A percentile compares a stretch with the other conserved stretches of the same genome.
Conservation (phyloP, 1,140 invertebrate species). For the Laodelphax striatellus region DNA sequence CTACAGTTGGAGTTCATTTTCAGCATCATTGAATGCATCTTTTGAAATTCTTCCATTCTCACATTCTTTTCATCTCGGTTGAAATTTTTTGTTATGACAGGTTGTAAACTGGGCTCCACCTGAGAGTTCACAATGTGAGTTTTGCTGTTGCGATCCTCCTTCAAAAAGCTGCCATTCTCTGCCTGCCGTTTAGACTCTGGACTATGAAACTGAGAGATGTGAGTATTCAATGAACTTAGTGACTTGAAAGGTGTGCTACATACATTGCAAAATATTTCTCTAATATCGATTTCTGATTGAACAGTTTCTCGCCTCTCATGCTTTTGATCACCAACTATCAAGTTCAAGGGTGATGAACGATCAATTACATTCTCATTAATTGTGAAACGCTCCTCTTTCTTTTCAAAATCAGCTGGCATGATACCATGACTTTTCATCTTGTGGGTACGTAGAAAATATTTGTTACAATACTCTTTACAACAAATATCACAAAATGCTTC, state of each 20-base stretch:
- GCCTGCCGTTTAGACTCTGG: too few relatives aligned
- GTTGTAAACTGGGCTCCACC: too few relatives aligned
- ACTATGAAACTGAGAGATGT: too few relatives aligned
- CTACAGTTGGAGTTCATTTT: slow-evolving; percentile 64
- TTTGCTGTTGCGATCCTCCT: neutral
- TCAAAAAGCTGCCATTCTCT: too few relatives aligned
- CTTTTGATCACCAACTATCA: slow-evolving; percentile 13
- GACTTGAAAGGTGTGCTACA: slow-evolving; percentile 7
- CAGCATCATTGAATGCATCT: slow-evolving; percentile 82
- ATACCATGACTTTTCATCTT: slow-evolving; percentile 73
- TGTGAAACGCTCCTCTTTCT: slow-evolving; percentile 32
- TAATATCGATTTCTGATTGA: neutral
- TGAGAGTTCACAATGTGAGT: neutral
- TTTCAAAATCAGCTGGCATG: slow-evolving; percentile 43
- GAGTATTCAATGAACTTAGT: too few relatives aligned
- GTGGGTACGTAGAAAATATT: slow-evolving; percentile 86
- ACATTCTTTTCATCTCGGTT: neutral
- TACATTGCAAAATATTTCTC: slow-evolving; percentile 8
- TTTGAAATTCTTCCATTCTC: slow-evolving; percentile 42
- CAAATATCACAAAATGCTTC: slow-evolving; percentile 81
- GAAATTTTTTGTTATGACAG: too few relatives aligned
- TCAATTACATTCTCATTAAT: slow-evolving; percentile 12
- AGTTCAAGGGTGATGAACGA: slow-evolving; percentile 14
- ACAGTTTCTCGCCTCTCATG: slow-evolving; percentile 14
- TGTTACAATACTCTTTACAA: slow-evolving; percentile 91